These are phyloP conservation scores for Epicauta chinensis DNA, from an alignment of 1,140 invertebrate species.

Conservation along the genomic window DNA sequence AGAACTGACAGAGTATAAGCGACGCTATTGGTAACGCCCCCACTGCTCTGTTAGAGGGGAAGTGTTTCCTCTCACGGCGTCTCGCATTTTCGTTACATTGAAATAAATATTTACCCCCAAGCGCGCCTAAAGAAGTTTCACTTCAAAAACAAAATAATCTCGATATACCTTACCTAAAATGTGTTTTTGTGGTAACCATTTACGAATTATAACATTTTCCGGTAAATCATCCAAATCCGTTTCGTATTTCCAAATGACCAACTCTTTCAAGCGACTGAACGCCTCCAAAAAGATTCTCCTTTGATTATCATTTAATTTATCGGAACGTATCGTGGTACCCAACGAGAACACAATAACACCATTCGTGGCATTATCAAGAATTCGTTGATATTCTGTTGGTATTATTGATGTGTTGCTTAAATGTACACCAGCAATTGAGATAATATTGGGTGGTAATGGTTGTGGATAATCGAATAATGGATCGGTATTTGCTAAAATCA, in stretches of 20 bases:
- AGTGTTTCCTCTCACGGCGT: too few relatives aligned
- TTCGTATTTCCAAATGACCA: conserved; percentile 44
- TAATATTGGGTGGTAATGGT: conserved; percentile 45
- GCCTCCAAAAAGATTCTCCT: conserved; percentile 38
- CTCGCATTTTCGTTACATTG: too few relatives aligned
- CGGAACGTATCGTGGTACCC: conserved; percentile 41
- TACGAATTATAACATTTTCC: conserved; percentile 50
- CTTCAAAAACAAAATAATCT: too few relatives aligned
- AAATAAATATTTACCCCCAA: too few relatives aligned
- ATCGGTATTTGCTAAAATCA: conserved; percentile 44
- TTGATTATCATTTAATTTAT: conserved; percentile 33
- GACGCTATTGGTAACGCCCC: too few relatives aligned
- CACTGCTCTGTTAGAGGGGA: too few relatives aligned
- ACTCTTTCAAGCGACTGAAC: conserved; percentile 39
- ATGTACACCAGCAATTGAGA: conserved; percentile 50
- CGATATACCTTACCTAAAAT: conserved; percentile 37
- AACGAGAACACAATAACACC: neutral
- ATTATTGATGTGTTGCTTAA: too few relatives aligned
- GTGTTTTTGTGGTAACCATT: conserved; percentile 43
- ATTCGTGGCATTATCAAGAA: conserved; percentile 47
- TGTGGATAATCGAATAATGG: conserved; percentile 41
- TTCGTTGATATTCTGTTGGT: too few relatives aligned
- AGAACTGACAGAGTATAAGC: too few relatives aligned
- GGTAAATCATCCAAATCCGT: conserved; percentile 41
- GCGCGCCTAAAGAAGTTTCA: too few relatives aligned